These are phyloP conservation scores for Hippopotamyrus pictus DNA, from an alignment of 2,797 vertebrate genomes.

Conservation along the genomic window DNA sequence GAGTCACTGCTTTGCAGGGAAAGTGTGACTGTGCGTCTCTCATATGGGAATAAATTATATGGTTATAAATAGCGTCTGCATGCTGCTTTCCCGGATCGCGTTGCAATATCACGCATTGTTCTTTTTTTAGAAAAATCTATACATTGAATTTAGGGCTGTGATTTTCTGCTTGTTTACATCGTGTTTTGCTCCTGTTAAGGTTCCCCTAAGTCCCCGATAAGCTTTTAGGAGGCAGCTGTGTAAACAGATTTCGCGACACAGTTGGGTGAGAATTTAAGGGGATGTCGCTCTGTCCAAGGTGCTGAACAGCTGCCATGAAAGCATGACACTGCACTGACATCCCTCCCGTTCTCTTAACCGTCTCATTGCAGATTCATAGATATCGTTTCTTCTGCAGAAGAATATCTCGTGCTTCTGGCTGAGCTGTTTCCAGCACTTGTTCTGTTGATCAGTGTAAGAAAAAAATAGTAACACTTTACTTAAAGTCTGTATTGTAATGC, in stretches of 20 bases:
- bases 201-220: constrained; percentile 33
- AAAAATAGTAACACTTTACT: not conserved
- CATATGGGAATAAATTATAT: not conserved
- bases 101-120: not conserved
- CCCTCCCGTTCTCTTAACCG: not conserved
- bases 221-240: not conserved
- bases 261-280: not conserved
- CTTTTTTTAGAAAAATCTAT: not conserved
- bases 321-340: not conserved
- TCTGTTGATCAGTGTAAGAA: not conserved
- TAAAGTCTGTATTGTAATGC: too few relatives aligned
- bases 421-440: not conserved
- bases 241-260: not conserved
- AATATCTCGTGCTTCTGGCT: not conserved
- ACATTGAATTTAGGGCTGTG: not conserved
- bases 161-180: not conserved
- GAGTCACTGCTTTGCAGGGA: constrained; percentile 36
- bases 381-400: not conserved
- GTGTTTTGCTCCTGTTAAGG: constrained; percentile 30
- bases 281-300: constrained; percentile 8
- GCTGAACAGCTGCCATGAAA: not conserved
- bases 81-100: not conserved
- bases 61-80: not conserved
- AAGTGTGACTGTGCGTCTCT: constrained; percentile 31
- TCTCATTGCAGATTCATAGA: not conserved